These are phyloP conservation scores for Bombus cullumanus DNA, from an alignment of 1,140 invertebrate species.

Conservation along the genomic window DNA sequence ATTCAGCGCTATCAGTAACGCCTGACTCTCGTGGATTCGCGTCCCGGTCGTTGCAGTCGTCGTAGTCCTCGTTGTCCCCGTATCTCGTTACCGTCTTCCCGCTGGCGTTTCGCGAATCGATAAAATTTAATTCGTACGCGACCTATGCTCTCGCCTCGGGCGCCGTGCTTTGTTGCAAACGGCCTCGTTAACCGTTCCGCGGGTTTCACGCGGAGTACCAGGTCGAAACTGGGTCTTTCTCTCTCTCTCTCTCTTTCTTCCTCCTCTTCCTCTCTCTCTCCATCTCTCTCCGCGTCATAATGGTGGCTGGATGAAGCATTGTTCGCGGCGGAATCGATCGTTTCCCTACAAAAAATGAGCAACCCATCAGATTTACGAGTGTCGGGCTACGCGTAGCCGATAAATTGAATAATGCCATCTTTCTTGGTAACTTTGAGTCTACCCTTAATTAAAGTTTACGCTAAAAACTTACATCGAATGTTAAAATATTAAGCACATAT, in stretches of 20 bases:
- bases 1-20: constrained; percentile 59
- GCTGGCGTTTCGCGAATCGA: constrained; percentile 51
- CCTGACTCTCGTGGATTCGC: constrained; percentile 48
- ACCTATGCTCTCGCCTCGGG: constrained; percentile 6
- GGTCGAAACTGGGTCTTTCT: neutral
- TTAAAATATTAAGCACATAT: neutral
- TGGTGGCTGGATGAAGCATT: neutral
- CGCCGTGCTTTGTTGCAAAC: constrained; percentile 23
- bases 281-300: neutral
- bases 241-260: neutral
- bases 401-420: neutral
- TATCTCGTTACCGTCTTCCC: constrained; percentile 43
- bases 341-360: neutral
- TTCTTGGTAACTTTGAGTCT: neutral
- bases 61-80: constrained; percentile 8
- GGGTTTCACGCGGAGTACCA: neutral
- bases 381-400: neutral
- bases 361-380: neutral
- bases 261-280: neutral
- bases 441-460: neutral
- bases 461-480: neutral
- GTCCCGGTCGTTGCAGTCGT: neutral
- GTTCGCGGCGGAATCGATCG: neutral
- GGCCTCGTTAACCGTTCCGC: constrained; percentile 26
- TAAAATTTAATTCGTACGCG: constrained; percentile 45